Percentiles rank a stretch among this genome's conserved stretches.
Conservation (phyloP, 2,888 invertebrate genomes). For the Endotricha flammealis region DNA sequence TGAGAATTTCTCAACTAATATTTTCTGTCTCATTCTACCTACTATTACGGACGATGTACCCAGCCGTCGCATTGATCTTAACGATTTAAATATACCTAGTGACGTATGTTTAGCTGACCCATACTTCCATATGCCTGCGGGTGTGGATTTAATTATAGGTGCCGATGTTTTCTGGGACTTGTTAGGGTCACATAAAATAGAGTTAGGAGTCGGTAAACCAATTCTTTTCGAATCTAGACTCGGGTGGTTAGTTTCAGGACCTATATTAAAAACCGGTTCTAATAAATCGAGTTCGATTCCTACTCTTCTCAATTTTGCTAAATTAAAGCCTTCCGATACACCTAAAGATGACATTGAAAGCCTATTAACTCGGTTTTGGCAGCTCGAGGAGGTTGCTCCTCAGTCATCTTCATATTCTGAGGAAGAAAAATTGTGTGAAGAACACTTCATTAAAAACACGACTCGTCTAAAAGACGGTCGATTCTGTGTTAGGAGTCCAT, state of each 20-base stretch:
- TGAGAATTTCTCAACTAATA: not conserved
- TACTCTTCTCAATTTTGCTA: constrained; percentile 11
- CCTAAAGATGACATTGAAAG: not conserved
- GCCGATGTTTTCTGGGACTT: constrained; percentile 23
- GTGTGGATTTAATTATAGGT: constrained; percentile 18
- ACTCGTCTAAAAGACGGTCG: too few relatives aligned
- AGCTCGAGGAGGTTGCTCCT: too few relatives aligned
- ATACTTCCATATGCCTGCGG: constrained; percentile 11
- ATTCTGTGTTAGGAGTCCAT: too few relatives aligned
- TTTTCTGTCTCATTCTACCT: constrained; percentile 3
- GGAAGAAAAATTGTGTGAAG: too few relatives aligned
- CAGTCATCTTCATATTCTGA: too few relatives aligned
- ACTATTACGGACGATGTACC: constrained; percentile 7
- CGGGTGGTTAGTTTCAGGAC: constrained; percentile 23
- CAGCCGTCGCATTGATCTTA: not conserved
- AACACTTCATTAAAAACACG: constrained; percentile 3
- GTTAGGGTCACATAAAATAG: constrained; percentile 16
- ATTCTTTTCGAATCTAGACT: constrained; percentile 17
- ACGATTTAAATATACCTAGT: constrained; percentile 8
- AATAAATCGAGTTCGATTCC: constrained; percentile 11
- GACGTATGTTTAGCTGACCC: constrained; percentile 16
- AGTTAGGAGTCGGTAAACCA: constrained; percentile 15
- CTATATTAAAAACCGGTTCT: constrained; percentile 1
- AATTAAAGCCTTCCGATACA: constrained; percentile 9
- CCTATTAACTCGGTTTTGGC: too few relatives aligned